Evolutionary conservation across 2,888 invertebrate species (phyloP).

Genomic region (Andricus quercusramuli): DNA sequence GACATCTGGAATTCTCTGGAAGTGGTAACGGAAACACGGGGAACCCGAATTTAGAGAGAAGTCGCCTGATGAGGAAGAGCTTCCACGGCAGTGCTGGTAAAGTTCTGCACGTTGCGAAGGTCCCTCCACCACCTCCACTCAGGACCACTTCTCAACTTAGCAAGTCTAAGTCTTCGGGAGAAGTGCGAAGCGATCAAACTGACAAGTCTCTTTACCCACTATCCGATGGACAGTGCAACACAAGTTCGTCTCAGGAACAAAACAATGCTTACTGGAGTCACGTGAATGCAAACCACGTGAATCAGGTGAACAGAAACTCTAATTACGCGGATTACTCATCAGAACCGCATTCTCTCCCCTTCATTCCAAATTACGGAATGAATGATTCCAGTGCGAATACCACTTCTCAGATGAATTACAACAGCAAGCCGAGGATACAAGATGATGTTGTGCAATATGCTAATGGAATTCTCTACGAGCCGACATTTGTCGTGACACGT

Average conservation of each 20-base stretch:
- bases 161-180: conserved; percentile 82
- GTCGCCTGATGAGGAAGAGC: conserved; percentile 93
- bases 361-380: conserved; percentile 81
- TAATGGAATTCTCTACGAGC: conserved; percentile 77
- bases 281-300: conserved; percentile 62
- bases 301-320: conserved; percentile 56
- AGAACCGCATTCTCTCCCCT: conserved; percentile 84
- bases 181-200: conserved; percentile 78
- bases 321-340: conserved; percentile 72
- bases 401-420: conserved; percentile 62
- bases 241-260: conserved; percentile 76
- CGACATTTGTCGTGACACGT: conserved; percentile 85
- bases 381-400: conserved; percentile 57
- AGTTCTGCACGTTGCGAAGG: conserved; percentile 90
- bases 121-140: conserved; percentile 91
- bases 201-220: conserved; percentile 64
- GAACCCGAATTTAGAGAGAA: conserved; percentile 91
- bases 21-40: conserved; percentile 80
- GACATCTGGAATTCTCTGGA: conserved; percentile 88
- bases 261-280: conserved; percentile 72
- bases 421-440: conserved; percentile 72
- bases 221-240: conserved; percentile 59
- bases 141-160: conserved; percentile 92
- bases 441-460: conserved; percentile 80
- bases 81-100: conserved; percentile 92